phyloP scores from a whole-genome alignment of 2,797 vertebrate genomes.

The Scomberomorus guttatus region DNA sequence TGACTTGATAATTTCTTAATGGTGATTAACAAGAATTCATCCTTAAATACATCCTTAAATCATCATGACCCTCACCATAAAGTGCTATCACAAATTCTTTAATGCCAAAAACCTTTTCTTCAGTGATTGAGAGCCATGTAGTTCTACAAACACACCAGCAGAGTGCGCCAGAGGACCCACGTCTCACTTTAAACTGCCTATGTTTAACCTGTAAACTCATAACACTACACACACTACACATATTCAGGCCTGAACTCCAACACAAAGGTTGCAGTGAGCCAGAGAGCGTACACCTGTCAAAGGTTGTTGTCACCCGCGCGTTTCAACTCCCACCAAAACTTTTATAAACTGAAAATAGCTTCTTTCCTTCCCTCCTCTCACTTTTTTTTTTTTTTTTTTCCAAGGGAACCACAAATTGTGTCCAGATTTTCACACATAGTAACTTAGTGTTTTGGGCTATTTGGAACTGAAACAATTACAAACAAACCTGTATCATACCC shows the following conservation, averaged over 20 bases:
- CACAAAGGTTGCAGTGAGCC: constrained; percentile 50
- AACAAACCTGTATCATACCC: constrained; percentile 68
- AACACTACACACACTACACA: background rate
- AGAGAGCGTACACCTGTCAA: constrained; percentile 71
- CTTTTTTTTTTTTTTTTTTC: constrained; percentile 32
- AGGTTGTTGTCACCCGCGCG: constrained; percentile 50
- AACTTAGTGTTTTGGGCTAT: constrained; percentile 76
- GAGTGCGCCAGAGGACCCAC: constrained; percentile 79
- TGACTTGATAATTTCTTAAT: background rate
- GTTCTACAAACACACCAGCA: constrained; percentile 59
- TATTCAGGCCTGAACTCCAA: constrained; percentile 28
- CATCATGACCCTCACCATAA: background rate
- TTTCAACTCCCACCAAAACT: constrained; percentile 56
- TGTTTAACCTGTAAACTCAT: constrained; percentile 37
- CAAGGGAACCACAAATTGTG: constrained; percentile 80
- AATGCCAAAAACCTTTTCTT: background rate
- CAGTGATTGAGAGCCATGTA: constrained; percentile 7
- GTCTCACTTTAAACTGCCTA: background rate
- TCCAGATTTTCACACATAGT: constrained; percentile 83
- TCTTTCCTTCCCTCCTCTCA: constrained; percentile 52
- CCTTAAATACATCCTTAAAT: background rate
- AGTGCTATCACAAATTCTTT: background rate
- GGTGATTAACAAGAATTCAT: background rate
- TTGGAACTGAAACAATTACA: constrained; percentile 76
- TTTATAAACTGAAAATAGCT: constrained; percentile 70